Conservation (phyloP, 2,888 invertebrate genomes). For the Coelinius sp. region DNA sequence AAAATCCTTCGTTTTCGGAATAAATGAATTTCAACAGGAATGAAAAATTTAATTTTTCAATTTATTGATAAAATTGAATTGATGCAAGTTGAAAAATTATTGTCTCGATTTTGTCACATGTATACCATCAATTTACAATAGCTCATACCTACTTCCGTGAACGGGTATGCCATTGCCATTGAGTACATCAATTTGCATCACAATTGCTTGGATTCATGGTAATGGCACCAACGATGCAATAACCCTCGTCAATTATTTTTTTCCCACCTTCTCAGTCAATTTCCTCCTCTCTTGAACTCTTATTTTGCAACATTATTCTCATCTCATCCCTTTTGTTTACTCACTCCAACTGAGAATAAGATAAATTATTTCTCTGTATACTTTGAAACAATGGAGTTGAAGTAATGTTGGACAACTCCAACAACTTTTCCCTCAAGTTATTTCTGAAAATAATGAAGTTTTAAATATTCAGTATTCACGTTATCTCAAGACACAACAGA, state of each 20-base stretch:
- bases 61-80: no score
- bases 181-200: conserved; percentile 49
- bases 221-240: conserved; percentile 39
- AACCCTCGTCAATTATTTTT: conserved; percentile 30
- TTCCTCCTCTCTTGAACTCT: conserved; percentile 21
- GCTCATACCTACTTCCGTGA: conserved; percentile 44
- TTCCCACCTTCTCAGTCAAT: conserved; percentile 15
- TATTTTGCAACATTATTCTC: conserved; percentile 3
- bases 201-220: conserved; percentile 44
- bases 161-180: conserved; percentile 44
- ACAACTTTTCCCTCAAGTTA: not conserved
- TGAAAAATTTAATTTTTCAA: no score
- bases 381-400: conserved; percentile 1
- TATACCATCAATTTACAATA: conserved; percentile 40
- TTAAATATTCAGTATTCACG: not conserved
- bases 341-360: not conserved
- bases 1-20: no score
- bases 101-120: conserved; percentile 27
- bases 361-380: not conserved
- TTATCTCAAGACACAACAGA: not conserved
- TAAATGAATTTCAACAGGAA: no score
- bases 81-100: no score
- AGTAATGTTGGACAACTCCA: not conserved
- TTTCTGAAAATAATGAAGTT: conserved; percentile 8
- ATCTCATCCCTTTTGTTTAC: not conserved